These are phyloP conservation scores for Teleogryllus oceanicus DNA, from an alignment of 2,888 invertebrate genomes.

Conservation along the genomic window DNA sequence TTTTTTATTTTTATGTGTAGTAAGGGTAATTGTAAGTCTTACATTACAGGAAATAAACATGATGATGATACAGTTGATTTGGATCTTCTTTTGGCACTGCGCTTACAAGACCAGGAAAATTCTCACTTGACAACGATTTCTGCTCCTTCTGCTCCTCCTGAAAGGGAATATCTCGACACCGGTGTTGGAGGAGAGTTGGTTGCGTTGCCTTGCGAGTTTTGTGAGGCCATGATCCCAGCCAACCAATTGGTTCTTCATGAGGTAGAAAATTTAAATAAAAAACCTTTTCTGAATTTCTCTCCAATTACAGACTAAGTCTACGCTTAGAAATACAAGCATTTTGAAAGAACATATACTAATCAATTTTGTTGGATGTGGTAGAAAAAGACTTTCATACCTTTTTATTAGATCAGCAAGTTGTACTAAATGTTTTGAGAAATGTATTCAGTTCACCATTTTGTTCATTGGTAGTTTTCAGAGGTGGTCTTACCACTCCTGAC, in stretches of 20 bases:
- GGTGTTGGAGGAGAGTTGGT: conserved; percentile 28
- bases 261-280: background rate
- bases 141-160: conserved; percentile 23
- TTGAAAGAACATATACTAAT: too few species aligned
- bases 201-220: conserved; percentile 56
- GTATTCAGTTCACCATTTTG: too few species aligned
- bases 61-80: conserved; percentile 31
- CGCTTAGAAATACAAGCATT: too few species aligned
- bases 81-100: conserved; percentile 30
- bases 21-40: background rate
- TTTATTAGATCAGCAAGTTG: too few species aligned
- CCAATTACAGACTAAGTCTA: too few species aligned
- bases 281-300: too few species aligned
- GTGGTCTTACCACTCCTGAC: too few species aligned
- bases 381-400: too few species aligned
- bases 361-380: too few species aligned
- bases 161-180: background rate
- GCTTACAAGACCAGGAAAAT: conserved; percentile 31
- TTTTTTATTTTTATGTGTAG: background rate
- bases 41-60: background rate
- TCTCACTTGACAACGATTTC: background rate
- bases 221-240: conserved; percentile 52
- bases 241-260: conserved; percentile 34
- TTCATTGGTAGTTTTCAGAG: too few species aligned
- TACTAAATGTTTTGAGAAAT: too few species aligned